Percentiles rank a stretch among this genome's conserved stretches.
phyloP scores from a whole-genome alignment of 2,888 invertebrate species.

The Aphidius colemani region DNA sequence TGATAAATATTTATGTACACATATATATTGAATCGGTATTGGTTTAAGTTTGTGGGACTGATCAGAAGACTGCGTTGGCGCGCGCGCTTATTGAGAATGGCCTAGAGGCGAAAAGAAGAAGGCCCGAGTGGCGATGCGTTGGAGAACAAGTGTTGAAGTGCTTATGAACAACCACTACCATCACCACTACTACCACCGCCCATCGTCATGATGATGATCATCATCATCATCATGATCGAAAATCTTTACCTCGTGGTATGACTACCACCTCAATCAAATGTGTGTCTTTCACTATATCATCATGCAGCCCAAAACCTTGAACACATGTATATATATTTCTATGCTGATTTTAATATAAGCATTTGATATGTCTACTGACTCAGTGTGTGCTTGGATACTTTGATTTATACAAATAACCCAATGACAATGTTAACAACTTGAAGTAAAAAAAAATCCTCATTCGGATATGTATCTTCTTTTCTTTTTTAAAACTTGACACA shows the following conservation, averaged over 20 bases:
- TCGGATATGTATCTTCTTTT: no score
- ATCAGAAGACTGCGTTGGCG: constrained; percentile 51
- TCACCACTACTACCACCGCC: constrained; percentile 57
- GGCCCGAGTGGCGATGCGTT: constrained; percentile 44
- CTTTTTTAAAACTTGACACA: no score
- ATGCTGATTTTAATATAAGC: no score
- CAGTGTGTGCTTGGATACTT: no score
- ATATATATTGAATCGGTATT: constrained; percentile 40
- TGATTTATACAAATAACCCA: no score
- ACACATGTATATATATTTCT: background rate
- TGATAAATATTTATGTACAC: constrained; percentile 2
- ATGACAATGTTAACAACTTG: no score
- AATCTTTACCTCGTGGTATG: background rate
- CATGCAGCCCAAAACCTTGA: constrained; percentile 7
- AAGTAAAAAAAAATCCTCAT: no score
- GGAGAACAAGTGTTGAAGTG: constrained; percentile 48
- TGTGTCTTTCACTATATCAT: background rate
- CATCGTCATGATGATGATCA: constrained; percentile 56
- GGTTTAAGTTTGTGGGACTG: constrained; percentile 43
- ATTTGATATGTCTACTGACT: no score
- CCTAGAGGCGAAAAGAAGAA: constrained; percentile 64
- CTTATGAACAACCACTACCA: constrained; percentile 55
- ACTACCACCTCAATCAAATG: constrained; percentile 17
- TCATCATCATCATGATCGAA: constrained; percentile 33
- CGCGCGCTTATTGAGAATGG: constrained; percentile 62